These are phyloP conservation scores for Mormoops blainvillei DNA, from an alignment of 2,113 vertebrate species.

Conservation along the genomic window DNA sequence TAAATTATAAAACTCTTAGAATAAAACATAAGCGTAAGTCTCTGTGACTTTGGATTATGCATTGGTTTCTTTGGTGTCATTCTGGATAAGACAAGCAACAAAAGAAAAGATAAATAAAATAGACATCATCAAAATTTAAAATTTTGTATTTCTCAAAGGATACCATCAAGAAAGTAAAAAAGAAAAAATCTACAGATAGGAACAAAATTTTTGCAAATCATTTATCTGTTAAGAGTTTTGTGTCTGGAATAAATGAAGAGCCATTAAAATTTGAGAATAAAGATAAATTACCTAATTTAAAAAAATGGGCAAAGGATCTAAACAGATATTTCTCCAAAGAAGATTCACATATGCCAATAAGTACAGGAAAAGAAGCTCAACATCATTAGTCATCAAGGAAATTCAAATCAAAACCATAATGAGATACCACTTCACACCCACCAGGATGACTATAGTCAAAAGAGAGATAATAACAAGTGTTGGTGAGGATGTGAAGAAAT, in stretches of 20 bases:
- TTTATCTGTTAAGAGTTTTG: background rate
- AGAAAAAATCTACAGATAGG: background rate
- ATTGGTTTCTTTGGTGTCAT: background rate
- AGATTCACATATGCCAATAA: background rate
- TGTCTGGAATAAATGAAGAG: background rate
- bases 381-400: background rate
- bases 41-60: background rate
- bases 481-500: background rate
- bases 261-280: background rate
- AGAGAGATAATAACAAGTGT: background rate
- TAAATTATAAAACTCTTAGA: background rate
- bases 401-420: background rate
- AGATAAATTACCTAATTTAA: background rate
- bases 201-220: background rate
- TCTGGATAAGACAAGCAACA: background rate
- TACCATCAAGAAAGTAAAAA: background rate
- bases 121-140: background rate
- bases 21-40: background rate
- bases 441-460: background rate
- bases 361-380: background rate
- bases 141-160: background rate
- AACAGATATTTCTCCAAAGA: conserved; percentile 14
- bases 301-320: conserved; percentile 16
- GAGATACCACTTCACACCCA: background rate
- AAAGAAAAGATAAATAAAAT: background rate